phyloP scores from a whole-genome alignment of 2,797 vertebrate genomes.

The Urosaurus nigricauda region DNA sequence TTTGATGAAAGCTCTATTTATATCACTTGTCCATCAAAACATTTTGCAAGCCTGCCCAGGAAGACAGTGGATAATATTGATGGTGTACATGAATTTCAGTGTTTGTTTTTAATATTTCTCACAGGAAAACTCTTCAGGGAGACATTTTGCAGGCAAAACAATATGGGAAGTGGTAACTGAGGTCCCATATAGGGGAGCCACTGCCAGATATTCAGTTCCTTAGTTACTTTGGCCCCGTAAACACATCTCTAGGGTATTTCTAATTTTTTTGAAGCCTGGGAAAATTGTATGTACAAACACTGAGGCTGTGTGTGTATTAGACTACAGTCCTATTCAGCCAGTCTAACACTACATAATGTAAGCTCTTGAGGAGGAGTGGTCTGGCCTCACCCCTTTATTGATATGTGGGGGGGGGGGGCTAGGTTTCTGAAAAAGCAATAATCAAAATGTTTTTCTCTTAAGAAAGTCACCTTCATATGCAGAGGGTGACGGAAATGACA shows the following conservation, averaged over 20 bases:
- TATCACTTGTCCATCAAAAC: constrained; percentile 55
- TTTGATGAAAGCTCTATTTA: constrained; percentile 54
- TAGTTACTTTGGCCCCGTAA: constrained; percentile 59
- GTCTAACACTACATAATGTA: neutral
- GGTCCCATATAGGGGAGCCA: constrained; percentile 46
- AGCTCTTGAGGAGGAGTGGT: neutral
- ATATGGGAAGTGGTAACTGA: constrained; percentile 65
- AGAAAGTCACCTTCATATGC: too few species aligned
- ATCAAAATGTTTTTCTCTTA: neutral
- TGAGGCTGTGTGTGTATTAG: neutral
- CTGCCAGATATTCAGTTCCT: constrained; percentile 48
- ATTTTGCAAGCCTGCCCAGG: constrained; percentile 38
- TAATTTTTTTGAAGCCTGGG: constrained; percentile 26
- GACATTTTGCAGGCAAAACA: constrained; percentile 55
- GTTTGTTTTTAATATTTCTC: constrained; percentile 64
- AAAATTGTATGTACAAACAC: constrained; percentile 56
- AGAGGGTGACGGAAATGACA: too few species aligned
- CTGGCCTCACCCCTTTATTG: neutral
- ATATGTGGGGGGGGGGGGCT: neutral
- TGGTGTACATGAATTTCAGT: constrained; percentile 56
- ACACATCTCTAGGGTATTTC: constrained; percentile 54
- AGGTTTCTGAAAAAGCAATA: neutral
- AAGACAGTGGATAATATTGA: constrained; percentile 54
- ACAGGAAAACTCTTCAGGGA: constrained; percentile 72
- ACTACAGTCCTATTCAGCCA: neutral